phyloP scores from a whole-genome alignment of 2,888 invertebrate species.

The Tyria jacobaeae region DNA sequence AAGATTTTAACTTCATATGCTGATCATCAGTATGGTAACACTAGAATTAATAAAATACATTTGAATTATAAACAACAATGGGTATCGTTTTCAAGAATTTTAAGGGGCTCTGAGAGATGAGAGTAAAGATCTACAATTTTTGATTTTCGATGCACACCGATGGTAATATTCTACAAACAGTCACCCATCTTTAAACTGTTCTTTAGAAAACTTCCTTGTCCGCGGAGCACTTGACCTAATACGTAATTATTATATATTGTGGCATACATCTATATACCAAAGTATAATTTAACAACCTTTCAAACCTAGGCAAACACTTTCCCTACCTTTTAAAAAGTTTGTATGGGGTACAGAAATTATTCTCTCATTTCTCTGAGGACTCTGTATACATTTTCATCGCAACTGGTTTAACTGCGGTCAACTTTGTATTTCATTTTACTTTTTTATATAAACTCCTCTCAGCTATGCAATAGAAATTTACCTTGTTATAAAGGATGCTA shows the following conservation, averaged over 20 bases:
- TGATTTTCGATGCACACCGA: neutral
- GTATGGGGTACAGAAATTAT: constrained; percentile 20
- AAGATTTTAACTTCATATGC: no score
- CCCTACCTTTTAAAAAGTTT: constrained; percentile 21
- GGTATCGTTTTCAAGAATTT: no score
- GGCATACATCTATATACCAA: neutral
- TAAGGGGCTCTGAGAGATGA: no score
- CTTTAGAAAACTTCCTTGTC: no score
- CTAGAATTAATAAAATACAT: no score
- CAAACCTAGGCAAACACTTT: constrained; percentile 8
- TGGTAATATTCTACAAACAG: no score
- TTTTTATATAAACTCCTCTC: constrained; percentile 8
- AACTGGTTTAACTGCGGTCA: constrained; percentile 13
- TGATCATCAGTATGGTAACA: no score
- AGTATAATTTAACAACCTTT: constrained; percentile 20
- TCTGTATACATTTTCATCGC: constrained; percentile 19
- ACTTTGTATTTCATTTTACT: constrained; percentile 14
- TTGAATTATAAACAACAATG: no score
- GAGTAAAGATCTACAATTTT: no score
- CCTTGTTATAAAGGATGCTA: neutral
- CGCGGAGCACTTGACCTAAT: no score
- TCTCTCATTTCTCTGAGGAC: constrained; percentile 23
- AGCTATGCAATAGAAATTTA: neutral
- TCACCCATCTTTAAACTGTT: no score
- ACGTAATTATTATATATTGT: neutral